Evolutionary conservation across 2,113 vertebrate genomes (phyloP).

Genomic region (Ramphastos sulfuratus): DNA sequence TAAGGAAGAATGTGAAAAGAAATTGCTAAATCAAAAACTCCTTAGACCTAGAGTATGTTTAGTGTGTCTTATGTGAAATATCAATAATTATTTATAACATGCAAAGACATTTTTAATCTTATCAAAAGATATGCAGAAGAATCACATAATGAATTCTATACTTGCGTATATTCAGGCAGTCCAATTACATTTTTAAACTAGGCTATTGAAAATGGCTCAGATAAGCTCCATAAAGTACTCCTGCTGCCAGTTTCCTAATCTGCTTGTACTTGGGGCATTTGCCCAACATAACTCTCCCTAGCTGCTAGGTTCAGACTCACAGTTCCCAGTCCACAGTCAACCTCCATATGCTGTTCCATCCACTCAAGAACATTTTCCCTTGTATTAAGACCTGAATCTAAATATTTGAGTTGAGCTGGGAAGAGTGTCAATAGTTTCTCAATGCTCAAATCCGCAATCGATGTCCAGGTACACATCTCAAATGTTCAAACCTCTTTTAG

Average conservation of each 20-base stretch:
- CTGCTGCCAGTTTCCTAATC: not conserved
- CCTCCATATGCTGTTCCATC: not conserved
- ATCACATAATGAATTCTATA: not conserved
- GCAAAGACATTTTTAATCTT: constrained; percentile 34
- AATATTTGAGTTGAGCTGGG: not conserved
- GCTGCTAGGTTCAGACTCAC: not conserved
- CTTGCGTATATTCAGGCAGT: not conserved
- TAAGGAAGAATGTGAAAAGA: constrained; percentile 65
- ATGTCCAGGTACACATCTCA: not conserved
- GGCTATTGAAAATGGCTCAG: not conserved
- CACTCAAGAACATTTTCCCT: not conserved
- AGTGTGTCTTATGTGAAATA: constrained; percentile 33
- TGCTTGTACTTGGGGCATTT: not conserved
- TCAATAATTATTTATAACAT: constrained; percentile 54
- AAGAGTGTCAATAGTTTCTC: not conserved
- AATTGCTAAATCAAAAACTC: constrained; percentile 74
- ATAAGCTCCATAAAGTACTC: not conserved
- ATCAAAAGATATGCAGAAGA: not conserved
- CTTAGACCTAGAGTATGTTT: constrained; percentile 27
- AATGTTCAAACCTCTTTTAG: not conserved
- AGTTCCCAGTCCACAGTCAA: accelerated
- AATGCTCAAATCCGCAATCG: not conserved
- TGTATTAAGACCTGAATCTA: not conserved
- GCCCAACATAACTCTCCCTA: not conserved
- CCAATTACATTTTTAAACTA: not conserved